Conservation (phyloP, 2,113 vertebrate genomes). For the Myiagra hebetior region DNA sequence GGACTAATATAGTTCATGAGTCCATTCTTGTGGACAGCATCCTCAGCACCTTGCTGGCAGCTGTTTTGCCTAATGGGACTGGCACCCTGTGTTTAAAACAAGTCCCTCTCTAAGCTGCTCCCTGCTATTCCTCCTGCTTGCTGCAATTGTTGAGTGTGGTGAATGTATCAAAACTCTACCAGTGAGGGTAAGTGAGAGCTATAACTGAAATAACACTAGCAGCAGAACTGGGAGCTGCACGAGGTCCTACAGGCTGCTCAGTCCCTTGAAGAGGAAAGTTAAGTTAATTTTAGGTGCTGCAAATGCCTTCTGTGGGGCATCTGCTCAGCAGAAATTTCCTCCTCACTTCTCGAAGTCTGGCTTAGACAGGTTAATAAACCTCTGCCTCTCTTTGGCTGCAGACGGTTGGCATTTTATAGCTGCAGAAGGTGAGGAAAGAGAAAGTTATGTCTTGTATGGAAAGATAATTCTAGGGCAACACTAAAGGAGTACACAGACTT, state of each 20-base stretch:
- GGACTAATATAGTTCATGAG: not conserved
- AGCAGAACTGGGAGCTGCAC: not conserved
- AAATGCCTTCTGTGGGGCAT: not conserved
- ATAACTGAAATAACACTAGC: not conserved
- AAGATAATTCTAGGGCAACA: not conserved
- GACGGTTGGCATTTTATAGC: not conserved
- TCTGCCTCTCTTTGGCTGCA: not conserved
- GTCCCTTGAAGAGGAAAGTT: not conserved
- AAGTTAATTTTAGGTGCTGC: slow-evolving; percentile 18
- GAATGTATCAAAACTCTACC: not conserved
- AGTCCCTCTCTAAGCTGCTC: not conserved
- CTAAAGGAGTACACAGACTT: not conserved
- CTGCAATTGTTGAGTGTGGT: not conserved
- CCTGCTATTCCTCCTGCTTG: not conserved
- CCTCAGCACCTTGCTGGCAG: not conserved
- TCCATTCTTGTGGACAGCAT: not conserved
- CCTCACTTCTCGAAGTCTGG: not conserved
- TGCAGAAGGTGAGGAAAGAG: not conserved
- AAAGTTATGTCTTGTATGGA: not conserved
- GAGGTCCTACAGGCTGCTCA: not conserved
- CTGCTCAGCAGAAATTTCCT: slow-evolving; percentile 41
- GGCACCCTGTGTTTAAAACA: not conserved
- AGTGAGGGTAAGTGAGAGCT: not conserved
- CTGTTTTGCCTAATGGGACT: accelerated
- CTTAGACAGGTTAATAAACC: slow-evolving; percentile 47